Percentiles rank a stretch among this genome's conserved stretches.
phyloP scores from a whole-genome alignment of 2,888 invertebrate genomes.

The Limnephilus rhombicus region DNA sequence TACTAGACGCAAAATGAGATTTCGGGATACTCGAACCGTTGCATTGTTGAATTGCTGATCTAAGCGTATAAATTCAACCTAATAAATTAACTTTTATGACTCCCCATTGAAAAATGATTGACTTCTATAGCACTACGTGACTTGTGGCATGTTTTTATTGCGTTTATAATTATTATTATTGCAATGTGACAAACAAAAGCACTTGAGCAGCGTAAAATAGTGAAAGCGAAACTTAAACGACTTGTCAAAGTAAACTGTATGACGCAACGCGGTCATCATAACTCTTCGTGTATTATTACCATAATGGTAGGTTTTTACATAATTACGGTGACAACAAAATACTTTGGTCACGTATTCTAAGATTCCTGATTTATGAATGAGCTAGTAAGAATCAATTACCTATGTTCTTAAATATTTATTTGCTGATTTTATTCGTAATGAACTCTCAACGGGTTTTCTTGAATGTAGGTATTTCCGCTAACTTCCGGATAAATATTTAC shows the following conservation, averaged over 20 bases:
- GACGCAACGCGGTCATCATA: neutral
- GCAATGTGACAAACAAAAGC: neutral
- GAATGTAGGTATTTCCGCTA: too few species aligned
- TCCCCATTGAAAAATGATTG: neutral
- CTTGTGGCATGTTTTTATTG: neutral
- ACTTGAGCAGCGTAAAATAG: neutral
- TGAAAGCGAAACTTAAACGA: neutral
- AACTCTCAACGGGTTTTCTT: neutral
- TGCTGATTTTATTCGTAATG: neutral
- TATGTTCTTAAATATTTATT: neutral
- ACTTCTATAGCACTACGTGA: neutral
- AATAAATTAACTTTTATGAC: neutral
- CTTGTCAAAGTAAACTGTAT: neutral
- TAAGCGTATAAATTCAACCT: neutral
- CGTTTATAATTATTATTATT: neutral
- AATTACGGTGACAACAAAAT: neutral
- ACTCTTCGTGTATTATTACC: neutral
- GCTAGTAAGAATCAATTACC: neutral
- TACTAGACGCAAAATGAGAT: neutral
- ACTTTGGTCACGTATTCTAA: neutral
- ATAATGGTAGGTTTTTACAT: neutral
- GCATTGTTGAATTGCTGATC: neutral
- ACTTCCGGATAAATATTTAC: too few species aligned
- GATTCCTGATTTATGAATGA: neutral
- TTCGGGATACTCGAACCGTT: neutral